Conservation (phyloP, 1,140 invertebrate species). For the Trachelipus rathkii region DNA sequence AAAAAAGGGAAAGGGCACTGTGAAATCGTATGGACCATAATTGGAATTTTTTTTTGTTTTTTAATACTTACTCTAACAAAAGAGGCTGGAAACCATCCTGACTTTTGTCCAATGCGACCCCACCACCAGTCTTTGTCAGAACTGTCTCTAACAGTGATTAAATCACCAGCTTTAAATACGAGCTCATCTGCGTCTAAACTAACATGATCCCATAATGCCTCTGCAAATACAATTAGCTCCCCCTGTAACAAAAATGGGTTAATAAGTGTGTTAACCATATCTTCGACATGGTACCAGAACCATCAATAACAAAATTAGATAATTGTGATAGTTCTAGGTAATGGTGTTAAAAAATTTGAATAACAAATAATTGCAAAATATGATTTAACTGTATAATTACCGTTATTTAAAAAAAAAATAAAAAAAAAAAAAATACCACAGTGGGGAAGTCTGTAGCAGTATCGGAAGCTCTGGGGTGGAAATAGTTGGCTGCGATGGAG, state of each 20-base stretch:
- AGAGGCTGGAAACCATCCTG: constrained; percentile 73
- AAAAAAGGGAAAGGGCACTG: not conserved
- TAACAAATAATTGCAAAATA: too few species aligned
- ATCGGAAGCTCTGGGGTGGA: too few species aligned
- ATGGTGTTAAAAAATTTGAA: too few species aligned
- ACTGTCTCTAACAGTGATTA: constrained; percentile 69
- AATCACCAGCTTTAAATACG: constrained; percentile 69
- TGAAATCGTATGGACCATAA: too few species aligned
- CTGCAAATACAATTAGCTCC: constrained; percentile 58
- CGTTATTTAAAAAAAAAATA: too few species aligned
- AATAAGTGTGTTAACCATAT: not conserved
- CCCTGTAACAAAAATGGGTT: not conserved
- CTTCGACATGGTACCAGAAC: too few species aligned
- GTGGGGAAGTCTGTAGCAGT: too few species aligned
- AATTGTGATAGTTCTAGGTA: too few species aligned
- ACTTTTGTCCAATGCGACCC: constrained; percentile 60
- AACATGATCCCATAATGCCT: constrained; percentile 75
- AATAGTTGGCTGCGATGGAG: too few species aligned
- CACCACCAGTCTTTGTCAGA: constrained; percentile 75
- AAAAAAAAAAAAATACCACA: too few species aligned
- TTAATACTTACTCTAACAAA: constrained; percentile 64
- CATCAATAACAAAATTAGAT: too few species aligned
- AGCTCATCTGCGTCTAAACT: constrained; percentile 73
- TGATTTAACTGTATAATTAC: too few species aligned
- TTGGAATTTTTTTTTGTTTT: not conserved